phyloP scores from a whole-genome alignment of 2,797 vertebrate species.

The Pogoniulus pusillus region DNA sequence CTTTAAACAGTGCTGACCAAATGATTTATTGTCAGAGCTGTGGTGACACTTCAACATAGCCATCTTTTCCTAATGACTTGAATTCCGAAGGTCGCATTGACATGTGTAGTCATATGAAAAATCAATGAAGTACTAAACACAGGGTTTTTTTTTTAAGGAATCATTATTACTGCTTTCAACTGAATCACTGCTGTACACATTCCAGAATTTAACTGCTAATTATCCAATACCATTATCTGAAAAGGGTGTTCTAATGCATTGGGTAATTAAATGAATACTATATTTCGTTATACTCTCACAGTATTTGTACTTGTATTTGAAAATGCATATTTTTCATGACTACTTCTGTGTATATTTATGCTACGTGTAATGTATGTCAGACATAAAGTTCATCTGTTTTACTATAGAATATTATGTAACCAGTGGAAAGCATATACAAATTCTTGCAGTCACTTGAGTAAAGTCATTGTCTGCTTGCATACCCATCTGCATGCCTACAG shows the following conservation, averaged over 20 bases:
- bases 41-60: not conserved
- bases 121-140: slow-evolving; percentile 19
- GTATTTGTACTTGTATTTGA: not conserved
- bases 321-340: not conserved
- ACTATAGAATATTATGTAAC: not conserved
- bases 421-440: not conserved
- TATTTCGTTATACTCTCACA: not conserved
- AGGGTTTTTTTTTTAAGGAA: not conserved
- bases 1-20: slow-evolving; percentile 23
- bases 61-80: slow-evolving; percentile 42
- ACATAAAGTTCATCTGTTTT: not conserved
- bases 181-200: not conserved
- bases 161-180: not conserved
- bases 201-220: slow-evolving; percentile 43
- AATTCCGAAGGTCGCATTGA: slow-evolving; percentile 47
- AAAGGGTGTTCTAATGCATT: not conserved
- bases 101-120: slow-evolving; percentile 30
- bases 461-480: not conserved
- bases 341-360: not conserved
- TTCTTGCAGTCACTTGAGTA: not conserved
- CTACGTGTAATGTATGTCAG: not conserved
- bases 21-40: slow-evolving; percentile 48
- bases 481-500: not conserved
- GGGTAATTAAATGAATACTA: slow-evolving; percentile 2
- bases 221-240: slow-evolving; percentile 27